phyloP scores from a whole-genome alignment of 1,140 invertebrate genomes.

The Megathymus violae region DNA sequence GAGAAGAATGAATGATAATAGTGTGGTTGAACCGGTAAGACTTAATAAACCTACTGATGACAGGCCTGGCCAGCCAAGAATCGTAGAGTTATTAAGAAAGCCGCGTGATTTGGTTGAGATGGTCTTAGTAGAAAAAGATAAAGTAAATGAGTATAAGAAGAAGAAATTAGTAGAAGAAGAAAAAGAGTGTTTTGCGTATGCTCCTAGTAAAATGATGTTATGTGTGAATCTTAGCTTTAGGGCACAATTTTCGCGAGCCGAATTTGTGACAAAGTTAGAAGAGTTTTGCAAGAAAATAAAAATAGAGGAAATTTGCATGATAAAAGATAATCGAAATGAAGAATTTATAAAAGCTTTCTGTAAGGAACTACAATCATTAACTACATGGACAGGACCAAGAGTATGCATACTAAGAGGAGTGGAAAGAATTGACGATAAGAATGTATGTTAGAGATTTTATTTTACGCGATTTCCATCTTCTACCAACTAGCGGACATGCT shows the following conservation, averaged over 20 bases:
- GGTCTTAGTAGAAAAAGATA: constrained; percentile 10
- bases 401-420: constrained; percentile 20
- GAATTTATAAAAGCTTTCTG: constrained; percentile 17
- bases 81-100: constrained; percentile 29
- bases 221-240: constrained; percentile 26
- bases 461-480: constrained; percentile 21
- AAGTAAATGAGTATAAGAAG: constrained; percentile 21
- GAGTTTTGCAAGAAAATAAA: background rate
- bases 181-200: constrained; percentile 26
- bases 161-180: constrained; percentile 10
- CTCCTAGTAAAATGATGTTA: constrained; percentile 19
- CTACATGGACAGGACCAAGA: background rate
- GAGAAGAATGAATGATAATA: background rate
- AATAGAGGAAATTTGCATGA: constrained; percentile 3
- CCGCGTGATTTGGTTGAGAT: constrained; percentile 23
- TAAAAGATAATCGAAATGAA: constrained; percentile 7
- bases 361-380: constrained; percentile 13
- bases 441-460: background rate
- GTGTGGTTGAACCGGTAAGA: background rate
- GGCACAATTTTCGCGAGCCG: constrained; percentile 18
- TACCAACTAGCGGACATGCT: constrained; percentile 19
- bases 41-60: constrained; percentile 1
- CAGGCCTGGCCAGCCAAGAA: constrained; percentile 5
- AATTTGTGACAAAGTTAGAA: background rate
- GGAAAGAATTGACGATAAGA: constrained; percentile 8